Conservation (phyloP, 2,113 vertebrate genomes). For the Silurus asotus region DNA sequence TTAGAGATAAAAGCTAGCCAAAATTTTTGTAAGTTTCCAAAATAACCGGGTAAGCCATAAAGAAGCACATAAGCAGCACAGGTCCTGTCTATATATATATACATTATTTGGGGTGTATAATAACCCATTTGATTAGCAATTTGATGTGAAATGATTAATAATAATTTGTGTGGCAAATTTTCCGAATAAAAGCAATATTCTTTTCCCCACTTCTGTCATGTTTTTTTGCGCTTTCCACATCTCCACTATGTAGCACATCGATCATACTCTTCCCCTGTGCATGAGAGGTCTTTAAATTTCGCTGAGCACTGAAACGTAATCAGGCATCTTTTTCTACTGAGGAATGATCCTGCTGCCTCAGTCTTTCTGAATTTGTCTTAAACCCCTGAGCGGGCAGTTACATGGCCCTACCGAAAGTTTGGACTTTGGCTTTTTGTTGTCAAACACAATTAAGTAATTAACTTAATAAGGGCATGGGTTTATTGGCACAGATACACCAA, state of each 20-base stretch:
- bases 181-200: background rate
- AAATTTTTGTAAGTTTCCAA: too few species aligned
- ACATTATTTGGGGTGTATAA: background rate
- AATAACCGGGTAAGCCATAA: background rate
- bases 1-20: too few species aligned
- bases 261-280: slow-evolving; percentile 9
- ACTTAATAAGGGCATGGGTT: slow-evolving; percentile 50
- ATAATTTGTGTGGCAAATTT: background rate
- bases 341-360: background rate
- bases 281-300: slow-evolving; percentile 34
- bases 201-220: slow-evolving; percentile 5
- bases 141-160: background rate
- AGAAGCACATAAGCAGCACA: background rate
- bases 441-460: slow-evolving; percentile 33
- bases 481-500: slow-evolving; percentile 48
- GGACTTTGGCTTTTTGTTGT: slow-evolving; percentile 32
- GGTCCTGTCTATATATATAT: background rate
- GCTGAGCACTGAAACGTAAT: slow-evolving; percentile 38
- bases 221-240: background rate
- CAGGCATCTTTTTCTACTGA: slow-evolving; percentile 14
- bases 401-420: slow-evolving; percentile 26
- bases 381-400: slow-evolving; percentile 24
- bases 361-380: background rate
- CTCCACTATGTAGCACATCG: slow-evolving; percentile 8
- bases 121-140: too few species aligned